Evolutionary conservation across 2,797 vertebrate species (phyloP).

Genomic region (Rhynchonycteris naso): DNA sequence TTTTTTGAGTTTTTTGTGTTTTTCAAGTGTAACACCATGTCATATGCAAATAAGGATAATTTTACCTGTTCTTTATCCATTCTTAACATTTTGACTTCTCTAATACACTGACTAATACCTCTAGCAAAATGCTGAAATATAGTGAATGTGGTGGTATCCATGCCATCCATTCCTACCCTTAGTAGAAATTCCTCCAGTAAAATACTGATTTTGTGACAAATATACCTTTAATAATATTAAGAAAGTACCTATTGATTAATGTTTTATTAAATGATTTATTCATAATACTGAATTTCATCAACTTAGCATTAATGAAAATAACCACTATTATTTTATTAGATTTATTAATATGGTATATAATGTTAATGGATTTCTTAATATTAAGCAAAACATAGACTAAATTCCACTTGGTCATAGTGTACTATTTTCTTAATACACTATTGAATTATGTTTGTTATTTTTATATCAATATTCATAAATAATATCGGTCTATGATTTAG

Average conservation of each 20-base stretch:
- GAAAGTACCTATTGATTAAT: not conserved
- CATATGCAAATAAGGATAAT: not conserved
- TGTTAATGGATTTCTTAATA: constrained; percentile 13
- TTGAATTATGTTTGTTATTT: not conserved
- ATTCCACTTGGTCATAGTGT: not conserved
- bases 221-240: not conserved
- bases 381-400: not conserved
- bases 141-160: not conserved
- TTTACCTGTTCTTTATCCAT: not conserved
- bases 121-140: not conserved
- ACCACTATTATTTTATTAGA: not conserved
- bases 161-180: not conserved
- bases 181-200: not conserved
- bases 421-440: not conserved
- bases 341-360: not conserved
- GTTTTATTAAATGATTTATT: not conserved
- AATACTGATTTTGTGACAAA: not conserved
- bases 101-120: not conserved
- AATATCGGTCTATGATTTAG: not conserved
- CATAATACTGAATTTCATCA: not conserved
- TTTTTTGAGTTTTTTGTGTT: not conserved
- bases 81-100: not conserved
- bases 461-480: not conserved
- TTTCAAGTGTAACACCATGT: not conserved
- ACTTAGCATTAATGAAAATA: not conserved